Evolutionary conservation across 1,140 invertebrate genomes (phyloP), one percentile per base, ranked within the genome.

Genomic region (Drosophila paulistorum): DNA sequence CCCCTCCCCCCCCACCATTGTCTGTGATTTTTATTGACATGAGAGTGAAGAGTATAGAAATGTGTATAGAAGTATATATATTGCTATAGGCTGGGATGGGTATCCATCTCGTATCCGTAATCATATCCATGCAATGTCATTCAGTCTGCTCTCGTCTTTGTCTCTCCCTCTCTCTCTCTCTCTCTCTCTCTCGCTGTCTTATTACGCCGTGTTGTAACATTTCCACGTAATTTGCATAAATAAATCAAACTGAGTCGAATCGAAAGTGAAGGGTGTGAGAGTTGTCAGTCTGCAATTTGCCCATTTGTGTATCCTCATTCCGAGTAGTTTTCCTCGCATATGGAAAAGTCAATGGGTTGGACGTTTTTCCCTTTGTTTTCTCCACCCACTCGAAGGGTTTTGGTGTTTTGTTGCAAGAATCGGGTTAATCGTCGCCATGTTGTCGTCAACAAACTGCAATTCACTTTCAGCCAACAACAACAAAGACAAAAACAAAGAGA

Each of bases 211-310:
- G 17, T 48, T 35, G 48, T 55, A 65, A 65, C 51, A 37, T 65
- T 57, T 35, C 48, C 45, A 65, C 61, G 42, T 54, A 65, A 65
- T 65, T 65, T 65, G 17, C 45, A 65, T 65, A 65, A 54, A 65
- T 65, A 65, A 65, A 65, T 65, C 64, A 65, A 65, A 65, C 23
- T 57, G 51, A 45, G 26, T 65, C 26, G 23, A 48, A 51, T 51
- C 20, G 45, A 9, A 51, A 11, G 10, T 51, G 7, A 11, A 51
- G 45, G 14, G 35, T 37, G 35, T 37, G 35, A 37, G 10, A 37
- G 35, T 37, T 37, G 9, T 30, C 6, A 30, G 7, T 5, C 30
- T 30, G 3, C 30, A 30, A 30, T 30, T 30, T 7, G 30, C 30
- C 30, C 30, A 30, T 30, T 30, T 30, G 30, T 30, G 30, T 30